A percentile compares a stretch with the other conserved stretches of the same genome.
These are phyloP conservation scores for Oncorhynchus gorbuscha DNA, from an alignment of 2,113 vertebrate species.

Conservation along the genomic window DNA sequence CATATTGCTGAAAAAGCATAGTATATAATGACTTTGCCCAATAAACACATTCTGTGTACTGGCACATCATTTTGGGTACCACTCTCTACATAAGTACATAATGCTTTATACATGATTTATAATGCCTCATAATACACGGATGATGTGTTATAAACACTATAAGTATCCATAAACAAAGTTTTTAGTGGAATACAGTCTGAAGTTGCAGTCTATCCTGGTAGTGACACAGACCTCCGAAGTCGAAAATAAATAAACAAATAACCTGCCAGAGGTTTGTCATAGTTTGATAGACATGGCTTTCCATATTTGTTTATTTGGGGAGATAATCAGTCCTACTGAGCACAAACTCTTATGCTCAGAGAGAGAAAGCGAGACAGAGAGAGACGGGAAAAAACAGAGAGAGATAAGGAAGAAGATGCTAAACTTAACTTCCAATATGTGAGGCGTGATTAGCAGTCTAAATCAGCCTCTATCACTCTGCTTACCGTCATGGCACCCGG, in stretches of 20 bases:
- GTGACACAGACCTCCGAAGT: neutral
- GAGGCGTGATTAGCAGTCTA: conserved; percentile 50
- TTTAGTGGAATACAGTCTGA: no score
- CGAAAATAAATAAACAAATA: conserved; percentile 50
- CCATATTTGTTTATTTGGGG: conserved; percentile 71
- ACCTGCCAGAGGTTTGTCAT: conserved; percentile 57
- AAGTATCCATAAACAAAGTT: no score
- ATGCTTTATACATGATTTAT: no score
- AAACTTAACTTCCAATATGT: conserved; percentile 53
- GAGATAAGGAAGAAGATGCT: conserved; percentile 67
- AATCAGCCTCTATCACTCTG: conserved; percentile 58
- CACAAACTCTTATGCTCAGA: conserved; percentile 57
- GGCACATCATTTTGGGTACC: no score
- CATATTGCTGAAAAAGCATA: no score
- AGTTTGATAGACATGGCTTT: conserved; percentile 63
- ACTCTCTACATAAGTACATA: no score
- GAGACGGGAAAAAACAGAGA: neutral
- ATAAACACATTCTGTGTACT: no score
- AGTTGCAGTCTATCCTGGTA: neutral
- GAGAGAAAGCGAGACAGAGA: no score
- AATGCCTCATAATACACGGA: no score
- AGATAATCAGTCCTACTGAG: conserved; percentile 69
- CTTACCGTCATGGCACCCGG: neutral
- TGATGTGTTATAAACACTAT: no score
- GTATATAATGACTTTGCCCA: neutral